These are phyloP conservation scores for Clavelina lepadiformis DNA, from an alignment of 23 tunicate species.

Conservation along the genomic window DNA sequence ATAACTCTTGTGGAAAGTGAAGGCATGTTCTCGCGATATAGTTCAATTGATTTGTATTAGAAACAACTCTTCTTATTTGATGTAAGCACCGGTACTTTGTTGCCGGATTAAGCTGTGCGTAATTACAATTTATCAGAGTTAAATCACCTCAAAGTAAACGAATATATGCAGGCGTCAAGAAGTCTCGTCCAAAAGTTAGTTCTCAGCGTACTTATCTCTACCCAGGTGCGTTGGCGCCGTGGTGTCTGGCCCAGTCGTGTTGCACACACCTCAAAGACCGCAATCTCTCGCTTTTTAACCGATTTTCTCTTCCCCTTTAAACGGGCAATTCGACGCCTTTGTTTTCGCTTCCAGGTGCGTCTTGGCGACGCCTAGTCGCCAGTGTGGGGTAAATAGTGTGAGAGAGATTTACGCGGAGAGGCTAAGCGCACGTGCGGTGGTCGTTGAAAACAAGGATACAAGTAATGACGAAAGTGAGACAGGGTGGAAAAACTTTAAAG, in stretches of 20 bases:
- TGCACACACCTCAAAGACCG: slow-evolving; percentile 23
- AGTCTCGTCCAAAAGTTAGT: too few species aligned
- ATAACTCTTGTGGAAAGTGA: too few species aligned
- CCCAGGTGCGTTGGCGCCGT: slow-evolving; percentile 85
- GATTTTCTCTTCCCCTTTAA: slow-evolving; percentile 15
- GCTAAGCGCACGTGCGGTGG: slow-evolving; percentile 5
- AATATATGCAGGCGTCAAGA: slow-evolving; percentile 14
- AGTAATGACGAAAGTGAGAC: slow-evolving; percentile 1
- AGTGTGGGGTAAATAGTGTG: too few species aligned
- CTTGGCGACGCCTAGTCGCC: slow-evolving; percentile 33
- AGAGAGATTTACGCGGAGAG: slow-evolving; percentile 4
- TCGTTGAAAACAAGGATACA: neutral
- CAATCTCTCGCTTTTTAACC: slow-evolving; percentile 18
- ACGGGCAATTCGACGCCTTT: neutral
- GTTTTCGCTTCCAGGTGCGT: slow-evolving; percentile 30
- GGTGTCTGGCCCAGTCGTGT: slow-evolving; percentile 48
- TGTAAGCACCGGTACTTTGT: neutral
- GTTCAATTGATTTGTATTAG: neutral
- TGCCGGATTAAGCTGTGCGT: slow-evolving; percentile 12
- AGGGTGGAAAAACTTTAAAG: slow-evolving; percentile 7
- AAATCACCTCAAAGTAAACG: slow-evolving; percentile 14
- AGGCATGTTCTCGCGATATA: too few species aligned
- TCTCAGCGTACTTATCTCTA: slow-evolving; percentile 16
- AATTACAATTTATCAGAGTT: slow-evolving; percentile 12
- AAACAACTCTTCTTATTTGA: neutral